Base-by-base conservation (phyloP, 1,140 invertebrate genomes). In the Pararge aegeria region DNA sequence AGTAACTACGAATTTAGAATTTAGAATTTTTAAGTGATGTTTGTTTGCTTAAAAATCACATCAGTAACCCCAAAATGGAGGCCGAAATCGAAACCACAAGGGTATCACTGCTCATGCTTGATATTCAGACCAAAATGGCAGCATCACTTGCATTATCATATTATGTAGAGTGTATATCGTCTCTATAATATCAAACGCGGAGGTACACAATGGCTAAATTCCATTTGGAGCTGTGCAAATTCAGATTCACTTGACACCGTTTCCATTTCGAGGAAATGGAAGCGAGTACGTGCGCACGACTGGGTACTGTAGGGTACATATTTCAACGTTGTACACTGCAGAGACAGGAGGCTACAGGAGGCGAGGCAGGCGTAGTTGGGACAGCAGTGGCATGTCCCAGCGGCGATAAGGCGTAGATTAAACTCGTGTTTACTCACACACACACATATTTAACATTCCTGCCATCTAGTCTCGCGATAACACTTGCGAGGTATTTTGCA, bases 401-500 rank as follows among this genome's bases (percentile, higher is more conserved):
- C 61, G 62, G 68, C 75, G 83, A 86, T 83, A 84, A 82, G 75
- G 75, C 72, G 70, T 73, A 86, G 83, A 86, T 86, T 86, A 86
- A 81, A 83, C 78, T 76, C 70, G 64, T 83, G 80, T 81, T 83
- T 81, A 70, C 78, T 70, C 73, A 75, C 82, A 78, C 74, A 78
- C 78, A 79, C 75, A 80, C 42, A 46, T 83, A 80, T 83, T 82
- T 77, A 81, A 82, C 80, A 83, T 83, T 83, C 79, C 63, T 75
- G 66, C 68, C 77, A 66, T 69, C 73, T 69, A 71, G 73, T 71
- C 69, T 68, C 74, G 75, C 73, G 75, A 80, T 75, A 84, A 79
- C 70, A 70, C 67, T 71, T 70, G 71, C 73, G 57, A 61, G 70
- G 65, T 75, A 82, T 68, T 84, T 84, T 84, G 78, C 78, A 80